These are phyloP conservation scores for Bombycilla garrulus DNA, from an alignment of 2,113 vertebrate species.

Conservation along the genomic window DNA sequence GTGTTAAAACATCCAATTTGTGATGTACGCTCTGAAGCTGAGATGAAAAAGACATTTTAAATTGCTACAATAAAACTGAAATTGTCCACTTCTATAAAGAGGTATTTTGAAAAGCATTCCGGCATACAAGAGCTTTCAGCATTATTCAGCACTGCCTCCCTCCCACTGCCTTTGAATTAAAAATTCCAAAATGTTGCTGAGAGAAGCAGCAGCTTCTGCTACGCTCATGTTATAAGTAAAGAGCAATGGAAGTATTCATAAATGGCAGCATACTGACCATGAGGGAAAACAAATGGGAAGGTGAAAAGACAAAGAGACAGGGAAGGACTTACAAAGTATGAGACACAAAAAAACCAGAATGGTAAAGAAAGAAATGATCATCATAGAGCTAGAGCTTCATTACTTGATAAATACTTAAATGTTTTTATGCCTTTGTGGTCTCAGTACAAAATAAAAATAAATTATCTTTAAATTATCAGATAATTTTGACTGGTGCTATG, in stretches of 20 bases:
- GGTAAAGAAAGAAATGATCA: neutral
- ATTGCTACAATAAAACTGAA: neutral
- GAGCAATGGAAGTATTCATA: neutral
- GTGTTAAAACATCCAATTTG: neutral
- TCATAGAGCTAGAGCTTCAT: neutral
- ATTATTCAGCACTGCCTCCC: neutral
- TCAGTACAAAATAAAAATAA: neutral
- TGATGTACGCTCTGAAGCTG: neutral
- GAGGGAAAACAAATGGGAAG: neutral
- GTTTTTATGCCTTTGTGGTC: neutral
- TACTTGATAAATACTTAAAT: neutral
- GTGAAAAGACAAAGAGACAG: neutral
- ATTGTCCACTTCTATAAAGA: neutral
- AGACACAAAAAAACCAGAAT: neutral
- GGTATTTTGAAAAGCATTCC: neutral
- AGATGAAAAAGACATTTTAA: neutral
- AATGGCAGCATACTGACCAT: neutral
- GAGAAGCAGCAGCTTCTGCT: neutral
- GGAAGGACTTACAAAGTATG: neutral
- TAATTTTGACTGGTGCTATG: neutral
- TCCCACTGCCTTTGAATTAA: neutral
- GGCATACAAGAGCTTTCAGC: neutral
- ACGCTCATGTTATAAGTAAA: neutral
- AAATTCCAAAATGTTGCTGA: neutral
- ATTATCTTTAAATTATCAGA: neutral